Evolutionary conservation across 2,888 invertebrate species (phyloP), one percentile per base, ranked within the genome.

Genomic region (Caenorhabditis doughertyi): DNA sequence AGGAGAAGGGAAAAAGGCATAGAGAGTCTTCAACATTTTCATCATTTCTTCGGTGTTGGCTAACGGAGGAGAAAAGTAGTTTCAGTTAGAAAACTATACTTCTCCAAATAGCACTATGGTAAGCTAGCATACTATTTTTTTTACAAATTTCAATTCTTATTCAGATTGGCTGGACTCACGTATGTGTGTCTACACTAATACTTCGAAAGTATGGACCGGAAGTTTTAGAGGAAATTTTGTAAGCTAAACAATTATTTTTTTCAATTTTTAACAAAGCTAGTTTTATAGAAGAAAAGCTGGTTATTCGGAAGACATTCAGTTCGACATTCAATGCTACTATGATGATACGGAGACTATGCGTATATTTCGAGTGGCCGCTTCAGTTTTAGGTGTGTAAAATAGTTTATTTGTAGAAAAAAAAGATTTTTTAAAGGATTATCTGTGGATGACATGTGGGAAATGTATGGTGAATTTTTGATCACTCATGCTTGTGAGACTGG

Each of bases 101-200:
- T 35, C 35, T 18, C 18, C n/a, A n/a, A n/a, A n/a, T n/a, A n/a
- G n/a, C n/a, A n/a, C n/a, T n/a, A n/a, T n/a, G n/a, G n/a, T n/a
- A n/a, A n/a, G n/a, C n/a, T n/a, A n/a, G n/a, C n/a, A n/a, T n/a
- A n/a, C n/a, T n/a, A n/a, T n/a, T n/a, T n/a, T n/a, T n/a, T n/a
- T n/a, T n/a, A n/a, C n/a, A n/a, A n/a, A n/a, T n/a, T n/a, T n/a
- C n/a, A n/a, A n/a, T n/a, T n/a, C n/a, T 51, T n/a, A 11, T 44
- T 73, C 62, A 90, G 90, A 87, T 90, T 29, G 90, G 90, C 16
- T 90, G 89, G 88, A 87, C 89, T 16, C 89, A 90, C 76, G 67
- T 88, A 1, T 85, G 87, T 62, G 83, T 89, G 8, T 81, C 85
- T 51, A 81, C 79, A 2, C 73, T 89, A 42, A 86, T 90, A 16